A percentile compares a stretch with the other conserved stretches of the same genome.
Conservation (phyloP, 2,888 invertebrate genomes). For the Ypsolopha sequella region DNA sequence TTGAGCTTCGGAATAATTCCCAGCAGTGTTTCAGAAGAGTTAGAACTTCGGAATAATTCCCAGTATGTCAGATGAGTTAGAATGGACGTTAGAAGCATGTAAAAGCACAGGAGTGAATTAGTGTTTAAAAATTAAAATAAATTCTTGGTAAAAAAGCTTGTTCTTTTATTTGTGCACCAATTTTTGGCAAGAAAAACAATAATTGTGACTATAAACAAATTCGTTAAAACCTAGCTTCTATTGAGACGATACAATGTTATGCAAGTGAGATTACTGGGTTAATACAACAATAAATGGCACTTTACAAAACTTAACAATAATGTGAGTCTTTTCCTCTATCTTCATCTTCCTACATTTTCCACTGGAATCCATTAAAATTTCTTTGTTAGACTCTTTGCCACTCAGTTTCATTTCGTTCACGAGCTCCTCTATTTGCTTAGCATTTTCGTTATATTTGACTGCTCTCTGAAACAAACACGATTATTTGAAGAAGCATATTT, state of each 20-base stretch:
- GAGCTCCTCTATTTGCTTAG: conserved; percentile 6
- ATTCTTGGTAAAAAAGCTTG: conserved; percentile 44
- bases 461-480: conserved; percentile 40
- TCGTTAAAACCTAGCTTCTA: too few species aligned
- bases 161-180: conserved; percentile 25
- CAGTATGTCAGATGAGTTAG: conserved; percentile 13
- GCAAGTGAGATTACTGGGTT: not conserved
- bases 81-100: conserved; percentile 29
- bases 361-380: not conserved
- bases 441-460: conserved; percentile 42
- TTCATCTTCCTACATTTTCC: not conserved
- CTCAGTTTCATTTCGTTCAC: conserved; percentile 16
- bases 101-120: conserved; percentile 37
- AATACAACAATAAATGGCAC: not conserved
- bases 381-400: not conserved
- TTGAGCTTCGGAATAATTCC: not conserved
- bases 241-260: too few species aligned
- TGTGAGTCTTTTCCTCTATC: not conserved
- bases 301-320: conserved; percentile 1
- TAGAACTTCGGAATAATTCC: conserved; percentile 9
- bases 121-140: conserved; percentile 44
- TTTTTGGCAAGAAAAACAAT: conserved; percentile 10
- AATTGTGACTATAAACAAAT: too few species aligned
- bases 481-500: not conserved
- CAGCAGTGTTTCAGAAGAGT: conserved; percentile 13